phyloP scores from a whole-genome alignment of 2,888 invertebrate genomes.

The Philhelius pedissequus region DNA sequence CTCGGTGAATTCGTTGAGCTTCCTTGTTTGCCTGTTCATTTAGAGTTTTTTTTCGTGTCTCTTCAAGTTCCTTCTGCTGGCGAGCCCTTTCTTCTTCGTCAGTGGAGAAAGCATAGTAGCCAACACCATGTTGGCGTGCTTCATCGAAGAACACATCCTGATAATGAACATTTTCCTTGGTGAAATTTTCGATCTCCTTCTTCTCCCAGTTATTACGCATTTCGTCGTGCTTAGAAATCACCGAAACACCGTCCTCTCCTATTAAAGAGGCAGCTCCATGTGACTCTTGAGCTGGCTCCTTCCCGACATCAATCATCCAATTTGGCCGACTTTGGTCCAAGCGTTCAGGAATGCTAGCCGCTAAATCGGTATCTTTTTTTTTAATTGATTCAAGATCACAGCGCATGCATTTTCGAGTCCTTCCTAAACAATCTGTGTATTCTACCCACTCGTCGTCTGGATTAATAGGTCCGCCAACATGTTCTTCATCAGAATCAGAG shows the following conservation, averaged over 20 bases:
- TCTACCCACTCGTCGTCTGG: constrained; percentile 87
- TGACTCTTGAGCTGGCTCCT: constrained; percentile 73
- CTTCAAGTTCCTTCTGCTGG: constrained; percentile 89
- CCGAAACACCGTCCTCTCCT: constrained; percentile 78
- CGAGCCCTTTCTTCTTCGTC: constrained; percentile 88
- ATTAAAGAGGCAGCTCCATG: constrained; percentile 76
- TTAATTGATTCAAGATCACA: constrained; percentile 86
- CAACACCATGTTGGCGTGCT: constrained; percentile 94
- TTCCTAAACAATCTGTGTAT: constrained; percentile 92
- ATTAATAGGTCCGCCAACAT: constrained; percentile 72
- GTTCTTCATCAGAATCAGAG: constrained; percentile 71
- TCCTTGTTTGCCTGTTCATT: constrained; percentile 84
- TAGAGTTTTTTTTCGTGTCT: constrained; percentile 85
- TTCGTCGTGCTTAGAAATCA: constrained; percentile 83
- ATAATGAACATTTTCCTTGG: constrained; percentile 91
- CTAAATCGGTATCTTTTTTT: constrained; percentile 81
- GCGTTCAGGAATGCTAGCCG: constrained; percentile 75
- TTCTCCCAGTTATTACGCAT: constrained; percentile 93
- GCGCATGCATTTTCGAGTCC: constrained; percentile 90
- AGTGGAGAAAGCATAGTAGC: constrained; percentile 93
- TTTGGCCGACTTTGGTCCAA: constrained; percentile 77
- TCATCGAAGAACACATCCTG: constrained; percentile 95
- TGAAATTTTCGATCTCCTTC: constrained; percentile 86
- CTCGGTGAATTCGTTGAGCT: constrained; percentile 82
- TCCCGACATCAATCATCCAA: constrained; percentile 77